These are phyloP conservation scores for Trachythela sp. DNA, from an alignment of 64 coral and sea anemone species.

Conservation along the genomic window DNA sequence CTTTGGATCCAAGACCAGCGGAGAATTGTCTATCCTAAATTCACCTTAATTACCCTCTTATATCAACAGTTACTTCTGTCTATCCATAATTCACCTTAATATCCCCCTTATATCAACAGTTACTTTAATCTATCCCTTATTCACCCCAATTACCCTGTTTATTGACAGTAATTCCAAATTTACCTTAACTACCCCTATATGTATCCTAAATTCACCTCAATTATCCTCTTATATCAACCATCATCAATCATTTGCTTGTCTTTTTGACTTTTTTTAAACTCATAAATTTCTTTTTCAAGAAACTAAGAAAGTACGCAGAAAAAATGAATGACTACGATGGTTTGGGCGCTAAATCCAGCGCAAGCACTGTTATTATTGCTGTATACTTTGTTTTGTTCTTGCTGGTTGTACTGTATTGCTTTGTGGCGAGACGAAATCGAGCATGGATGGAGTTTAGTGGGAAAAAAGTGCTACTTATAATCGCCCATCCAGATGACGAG, in stretches of 20 bases:
- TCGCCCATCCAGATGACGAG: slow-evolving; percentile 92
- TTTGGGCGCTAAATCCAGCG: not conserved
- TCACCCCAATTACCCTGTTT: not conserved
- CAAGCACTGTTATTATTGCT: not conserved
- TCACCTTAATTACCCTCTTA: too few species aligned
- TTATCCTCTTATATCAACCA: too few species aligned
- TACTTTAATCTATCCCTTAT: not conserved
- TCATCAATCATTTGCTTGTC: too few species aligned
- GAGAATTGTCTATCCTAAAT: too few species aligned
- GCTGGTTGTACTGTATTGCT: not conserved
- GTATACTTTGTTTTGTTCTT: not conserved
- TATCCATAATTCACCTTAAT: too few species aligned
- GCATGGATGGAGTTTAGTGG: slow-evolving; percentile 32
- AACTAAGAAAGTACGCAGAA: not conserved
- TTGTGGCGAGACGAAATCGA: not conserved
- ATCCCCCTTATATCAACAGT: too few species aligned
- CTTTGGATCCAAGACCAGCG: too few species aligned
- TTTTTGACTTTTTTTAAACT: not conserved
- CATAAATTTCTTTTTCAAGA: not conserved
- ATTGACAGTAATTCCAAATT: not conserved
- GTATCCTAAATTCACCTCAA: too few species aligned
- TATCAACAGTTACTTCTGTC: too few species aligned
- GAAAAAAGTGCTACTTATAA: slow-evolving; percentile 63
- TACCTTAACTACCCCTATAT: not conserved
- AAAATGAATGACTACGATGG: not conserved